Evolutionary conservation across 1,140 invertebrate genomes (phyloP), one percentile per base, ranked within the genome.

Genomic region (Varroa destructor): DNA sequence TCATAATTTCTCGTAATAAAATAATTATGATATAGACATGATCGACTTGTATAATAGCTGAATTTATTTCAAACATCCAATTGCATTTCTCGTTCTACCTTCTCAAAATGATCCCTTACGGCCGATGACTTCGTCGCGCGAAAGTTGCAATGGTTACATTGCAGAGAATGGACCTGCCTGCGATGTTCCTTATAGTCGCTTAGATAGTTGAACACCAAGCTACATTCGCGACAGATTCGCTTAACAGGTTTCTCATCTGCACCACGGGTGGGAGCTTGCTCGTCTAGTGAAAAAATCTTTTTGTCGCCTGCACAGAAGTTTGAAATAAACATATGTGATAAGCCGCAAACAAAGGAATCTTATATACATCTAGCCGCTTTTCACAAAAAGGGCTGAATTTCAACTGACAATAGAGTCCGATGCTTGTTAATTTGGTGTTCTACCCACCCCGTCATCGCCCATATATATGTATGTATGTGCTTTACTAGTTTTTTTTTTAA

Each of bases 181-280:
- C 61, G 61, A 46, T 67, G 61, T 12, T 67, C 61, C 8, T 46
- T 40, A 46, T 43, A 67, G 14, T 67, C 61, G 5, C 46, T 67
- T 40, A 46, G 37, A 40, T 67, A 67, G 46, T 46, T 67, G 14
- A 67, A 46, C 14, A 46, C 40, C 40, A 67, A 14, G 12, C 61
- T n/a, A 37, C 61, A 67, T 67, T 67, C 61, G 61, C 61, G 61
- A 67, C 61, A 67, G 46, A 25, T 36, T 1, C 61, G 61, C 36
- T 46, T 40, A 40, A 14, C 61, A 14, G 61, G 61, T 51, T 51
- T 51, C 46, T 51, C 46, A 51, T 51, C 46, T 51, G 46, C 46
- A 51, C 46, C 46, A 8, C 8, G 46, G 8, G 46, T 51, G 46
- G 46, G 46, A 51, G 46, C 4, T 8, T 51, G 46, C 46, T 51